Evolutionary conservation across 2,797 vertebrate genomes (phyloP).

Genomic region (Acrocephalus scirpaceus): DNA sequence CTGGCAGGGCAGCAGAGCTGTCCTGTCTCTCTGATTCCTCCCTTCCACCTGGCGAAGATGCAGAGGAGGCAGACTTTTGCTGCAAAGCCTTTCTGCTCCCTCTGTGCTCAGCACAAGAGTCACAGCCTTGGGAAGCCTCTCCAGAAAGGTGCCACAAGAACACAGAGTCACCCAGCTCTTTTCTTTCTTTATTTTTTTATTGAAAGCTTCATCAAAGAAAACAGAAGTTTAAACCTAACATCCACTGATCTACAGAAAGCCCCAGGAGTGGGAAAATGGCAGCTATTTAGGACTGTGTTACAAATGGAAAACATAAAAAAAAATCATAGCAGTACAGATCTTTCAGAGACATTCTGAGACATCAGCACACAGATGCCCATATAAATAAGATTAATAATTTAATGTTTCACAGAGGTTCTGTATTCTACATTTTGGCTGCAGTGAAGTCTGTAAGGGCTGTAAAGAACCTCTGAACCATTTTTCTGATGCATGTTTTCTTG

Average conservation of each 20-base stretch:
- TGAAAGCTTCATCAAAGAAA: constrained; percentile 99
- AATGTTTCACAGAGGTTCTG: constrained; percentile 64
- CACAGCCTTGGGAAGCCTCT: not conserved
- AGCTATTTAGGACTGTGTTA: constrained; percentile 78
- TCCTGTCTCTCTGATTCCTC: not conserved
- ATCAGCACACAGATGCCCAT: constrained; percentile 75
- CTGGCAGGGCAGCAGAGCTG: not conserved
- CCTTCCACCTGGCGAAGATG: not conserved
- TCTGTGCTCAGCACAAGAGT: not conserved
- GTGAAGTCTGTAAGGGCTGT: constrained; percentile 51
- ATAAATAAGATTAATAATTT: constrained; percentile 73
- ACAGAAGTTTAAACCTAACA: constrained; percentile 96
- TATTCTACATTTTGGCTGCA: constrained; percentile 57
- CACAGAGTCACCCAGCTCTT: constrained; percentile 52
- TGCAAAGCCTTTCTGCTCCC: not conserved
- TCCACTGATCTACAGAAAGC: constrained; percentile 97
- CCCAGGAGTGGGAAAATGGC: constrained; percentile 78
- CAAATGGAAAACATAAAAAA: constrained; percentile 77
- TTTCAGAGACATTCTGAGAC: constrained; percentile 79
- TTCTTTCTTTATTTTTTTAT: constrained; percentile 86
- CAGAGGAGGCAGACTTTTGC: not conserved
- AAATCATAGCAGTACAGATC: constrained; percentile 76
- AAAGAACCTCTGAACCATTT: constrained; percentile 59
- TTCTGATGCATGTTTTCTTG: not conserved
- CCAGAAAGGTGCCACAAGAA: constrained; percentile 42